Evolutionary conservation across 1,140 invertebrate species (phyloP).

Genomic region (Elymnias hypermnestra): DNA sequence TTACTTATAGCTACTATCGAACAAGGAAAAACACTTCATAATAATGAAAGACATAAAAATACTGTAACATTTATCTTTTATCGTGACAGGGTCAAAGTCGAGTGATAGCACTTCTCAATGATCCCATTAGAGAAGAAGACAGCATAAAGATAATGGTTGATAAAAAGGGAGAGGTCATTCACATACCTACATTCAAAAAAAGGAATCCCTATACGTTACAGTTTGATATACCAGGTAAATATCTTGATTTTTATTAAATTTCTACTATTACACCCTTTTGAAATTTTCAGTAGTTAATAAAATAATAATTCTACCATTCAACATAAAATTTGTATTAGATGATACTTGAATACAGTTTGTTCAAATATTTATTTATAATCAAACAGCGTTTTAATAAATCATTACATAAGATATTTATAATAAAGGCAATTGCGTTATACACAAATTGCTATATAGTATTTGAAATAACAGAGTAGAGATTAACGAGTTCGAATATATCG

Average conservation of each 20-base stretch:
- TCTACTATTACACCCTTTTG: background rate
- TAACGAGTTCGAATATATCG: too few species aligned
- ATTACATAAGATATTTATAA: too few species aligned
- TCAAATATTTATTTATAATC: too few species aligned
- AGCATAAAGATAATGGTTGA: conserved; percentile 85
- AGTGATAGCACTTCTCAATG: conserved; percentile 86
- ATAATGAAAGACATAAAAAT: too few species aligned
- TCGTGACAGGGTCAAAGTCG: conserved; percentile 84
- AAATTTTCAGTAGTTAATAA: background rate
- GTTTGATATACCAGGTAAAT: conserved; percentile 82
- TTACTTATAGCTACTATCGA: too few species aligned
- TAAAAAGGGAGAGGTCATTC: conserved; percentile 86
- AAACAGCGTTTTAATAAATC: too few species aligned
- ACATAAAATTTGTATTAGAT: too few species aligned
- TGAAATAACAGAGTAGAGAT: too few species aligned
- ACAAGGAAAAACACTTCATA: too few species aligned
- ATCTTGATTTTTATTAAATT: background rate
- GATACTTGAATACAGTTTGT: too few species aligned
- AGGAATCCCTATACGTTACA: conserved; percentile 89
- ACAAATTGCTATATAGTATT: too few species aligned
- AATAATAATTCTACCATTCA: background rate
- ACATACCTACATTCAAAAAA: conserved; percentile 84
- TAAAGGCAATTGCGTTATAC: too few species aligned
- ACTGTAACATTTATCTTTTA: conserved; percentile 7
- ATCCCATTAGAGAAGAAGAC: conserved; percentile 85